Evolutionary conservation across 2,797 vertebrate species (phyloP), one percentile per base, ranked within the genome.

Genomic region (Acanthurus leucopareius): DNA sequence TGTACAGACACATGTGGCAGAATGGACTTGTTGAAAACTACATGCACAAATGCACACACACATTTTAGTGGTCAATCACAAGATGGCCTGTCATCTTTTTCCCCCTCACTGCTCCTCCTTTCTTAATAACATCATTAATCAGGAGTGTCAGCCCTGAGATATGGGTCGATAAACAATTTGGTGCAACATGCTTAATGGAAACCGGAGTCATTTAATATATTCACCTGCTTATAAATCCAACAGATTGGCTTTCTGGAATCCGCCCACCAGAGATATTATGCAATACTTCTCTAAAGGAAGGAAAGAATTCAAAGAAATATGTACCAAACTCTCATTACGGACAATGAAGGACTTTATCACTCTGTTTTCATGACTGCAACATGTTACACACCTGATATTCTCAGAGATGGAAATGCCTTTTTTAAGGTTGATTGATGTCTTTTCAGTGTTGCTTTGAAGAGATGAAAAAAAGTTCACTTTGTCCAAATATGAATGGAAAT

Each of bases 131-230:
- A 86, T 89, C 89, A 94, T 94, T 91, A 89, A 93, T 94, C 93
- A 94, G 86, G 54, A 82, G 69, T 87, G 89, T 87, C 91, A 81
- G 77, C 13, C 19, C 90, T 82, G 84, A 90, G 88, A 92, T 91
- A 89, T 84, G 90, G 89, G 92, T 94, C 93, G 90, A 94, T 94
- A 94, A 94, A 94, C 93, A 93, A 94, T 94, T 92, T 93, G 86
- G 90, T 85, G 80, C 89, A 88, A 93, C 93, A 92, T 91, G 92
- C 80, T 88, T 92, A 89, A 92, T 91, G 84, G 90, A 92, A 88
- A 89, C 75, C 75, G 71, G 92, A 91, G 79, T 89, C 88, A 85
- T 94, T 93, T 91, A 88, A 93, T 91, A 91, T 87, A 91, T 92
- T 91, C 84, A 90, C 85, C 88, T 91, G 71, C 88, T 89, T 88